These are phyloP conservation scores for Petrocephalus microphthalmus DNA, from an alignment of 2,113 vertebrate species.

Conservation along the genomic window DNA sequence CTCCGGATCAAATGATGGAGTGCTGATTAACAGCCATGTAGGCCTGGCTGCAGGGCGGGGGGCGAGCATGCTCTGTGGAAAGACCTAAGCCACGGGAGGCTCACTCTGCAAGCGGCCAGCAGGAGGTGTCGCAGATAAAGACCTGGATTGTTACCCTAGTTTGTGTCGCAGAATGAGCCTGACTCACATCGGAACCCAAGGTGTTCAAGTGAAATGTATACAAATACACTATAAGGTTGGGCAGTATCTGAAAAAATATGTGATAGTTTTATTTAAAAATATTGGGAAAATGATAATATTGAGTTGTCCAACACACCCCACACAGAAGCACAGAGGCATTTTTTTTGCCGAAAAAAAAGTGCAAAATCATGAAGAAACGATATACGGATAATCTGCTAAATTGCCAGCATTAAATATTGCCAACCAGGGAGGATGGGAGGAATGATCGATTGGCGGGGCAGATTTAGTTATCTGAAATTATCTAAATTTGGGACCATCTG, in stretches of 20 bases:
- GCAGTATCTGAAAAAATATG: background rate
- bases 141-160: background rate
- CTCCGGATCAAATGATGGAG: constrained; percentile 52
- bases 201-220: background rate
- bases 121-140: background rate
- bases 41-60: background rate
- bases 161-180: background rate
- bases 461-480: background rate
- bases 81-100: background rate
- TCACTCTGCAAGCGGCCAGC: background rate
- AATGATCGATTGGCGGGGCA: background rate
- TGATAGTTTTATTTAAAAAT: background rate
- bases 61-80: background rate
- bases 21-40: constrained; percentile 50
- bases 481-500: background rate
- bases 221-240: background rate
- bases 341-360: background rate
- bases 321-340: background rate
- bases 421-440: too few species aligned
- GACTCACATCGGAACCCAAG: background rate
- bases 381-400: background rate
- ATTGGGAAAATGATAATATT: background rate
- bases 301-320: background rate
- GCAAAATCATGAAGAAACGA: background rate
- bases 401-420: background rate